A percentile compares a stretch with the other conserved stretches of the same genome.
Conservation (phyloP, 2,113 vertebrate genomes). For the Prinia subflava region DNA sequence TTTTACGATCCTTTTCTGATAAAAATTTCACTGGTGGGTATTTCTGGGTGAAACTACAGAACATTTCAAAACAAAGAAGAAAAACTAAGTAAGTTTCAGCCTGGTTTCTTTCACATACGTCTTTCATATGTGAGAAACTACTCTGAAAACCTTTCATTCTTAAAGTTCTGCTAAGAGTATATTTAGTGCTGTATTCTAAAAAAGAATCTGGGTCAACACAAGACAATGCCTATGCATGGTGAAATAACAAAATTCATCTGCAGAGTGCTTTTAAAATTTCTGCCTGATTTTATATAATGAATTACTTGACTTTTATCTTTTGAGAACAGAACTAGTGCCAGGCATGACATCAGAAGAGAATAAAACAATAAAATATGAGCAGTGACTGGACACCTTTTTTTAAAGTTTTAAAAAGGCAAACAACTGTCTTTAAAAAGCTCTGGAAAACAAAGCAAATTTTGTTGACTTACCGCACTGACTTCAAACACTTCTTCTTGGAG, state of each 20-base stretch:
- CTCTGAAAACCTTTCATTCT: background rate
- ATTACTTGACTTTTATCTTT: background rate
- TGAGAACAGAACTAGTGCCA: background rate
- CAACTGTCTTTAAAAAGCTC: background rate
- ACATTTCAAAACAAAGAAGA: slow-evolving; percentile 42
- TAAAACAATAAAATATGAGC: background rate
- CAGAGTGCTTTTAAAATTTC: background rate
- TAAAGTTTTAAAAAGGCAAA: background rate
- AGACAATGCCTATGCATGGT: background rate
- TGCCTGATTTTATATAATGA: background rate
- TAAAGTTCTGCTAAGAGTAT: background rate
- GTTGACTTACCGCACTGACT: background rate
- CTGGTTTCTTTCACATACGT: background rate
- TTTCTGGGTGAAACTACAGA: slow-evolving; percentile 90
- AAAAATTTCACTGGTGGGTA: slow-evolving; percentile 98
- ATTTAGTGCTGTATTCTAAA: background rate
- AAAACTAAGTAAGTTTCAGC: background rate
- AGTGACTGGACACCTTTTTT: background rate
- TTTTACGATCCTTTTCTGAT: slow-evolving; percentile 97
- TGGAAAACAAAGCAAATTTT: background rate
- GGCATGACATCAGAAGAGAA: background rate
- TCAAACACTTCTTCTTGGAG: background rate
- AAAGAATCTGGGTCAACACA: background rate
- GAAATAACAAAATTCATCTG: background rate
- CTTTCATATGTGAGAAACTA: background rate